Evolutionary conservation across 2,888 invertebrate genomes (phyloP), one percentile per base, ranked within the genome.

Genomic region (Empis stercorea): DNA sequence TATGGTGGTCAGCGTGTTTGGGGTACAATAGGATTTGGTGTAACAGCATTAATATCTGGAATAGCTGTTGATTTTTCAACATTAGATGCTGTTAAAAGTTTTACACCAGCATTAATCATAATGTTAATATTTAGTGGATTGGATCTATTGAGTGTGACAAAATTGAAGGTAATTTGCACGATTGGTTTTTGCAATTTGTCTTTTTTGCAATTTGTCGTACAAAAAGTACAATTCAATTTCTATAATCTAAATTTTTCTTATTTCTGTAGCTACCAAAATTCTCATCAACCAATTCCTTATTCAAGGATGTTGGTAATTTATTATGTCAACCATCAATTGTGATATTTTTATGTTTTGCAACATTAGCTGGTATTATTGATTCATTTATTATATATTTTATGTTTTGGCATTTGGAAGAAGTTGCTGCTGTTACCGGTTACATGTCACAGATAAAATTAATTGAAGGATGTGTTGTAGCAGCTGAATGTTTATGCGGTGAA

Each of bases 381-480:
- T 82, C 86, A 44, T 86, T 87, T 63, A 78, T 87, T 45, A 81
- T 87, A 14, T 87, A 85, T 58, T 87, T 84, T 57, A 75, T 87
- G 71, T 86, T 87, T 62, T 87, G 87, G 86, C 85, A 84, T 58
- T 59, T 88, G 43, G 87, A 88, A 64, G 85, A 87, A 58, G 64
- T 87, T 37, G 86, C 87, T 0, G 71, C 70, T 14, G 61, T 66
- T 36, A 81, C 81, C 0, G 77, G 76, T 0, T 71, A 75, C 46
- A 79, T 76, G 61, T 68, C 66, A 2, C 74, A 80, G 54, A 81
- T 87, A 2, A 87, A 87, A 63, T 68, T 87, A 2, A 78, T 88
- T 51, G 86, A 87, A 66, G 88, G 88, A 3, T 71, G 84, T 1
- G 81, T 82, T 0, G 79, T 87, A 7, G 87, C 87, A 0, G 84